Base-by-base conservation (phyloP, 1,140 invertebrate genomes). In the Battus philenor region DNA sequence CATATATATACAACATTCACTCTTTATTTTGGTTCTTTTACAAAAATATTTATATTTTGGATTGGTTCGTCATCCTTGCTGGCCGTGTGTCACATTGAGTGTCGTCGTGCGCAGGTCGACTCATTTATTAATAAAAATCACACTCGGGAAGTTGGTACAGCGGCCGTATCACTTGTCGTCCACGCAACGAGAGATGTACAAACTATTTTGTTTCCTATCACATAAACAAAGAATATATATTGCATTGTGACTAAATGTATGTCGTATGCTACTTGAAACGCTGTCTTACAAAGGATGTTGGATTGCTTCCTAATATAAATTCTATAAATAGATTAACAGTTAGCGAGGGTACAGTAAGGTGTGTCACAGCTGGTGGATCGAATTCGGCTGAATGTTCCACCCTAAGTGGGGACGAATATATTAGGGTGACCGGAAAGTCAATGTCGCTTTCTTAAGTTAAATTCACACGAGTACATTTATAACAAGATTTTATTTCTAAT, bases 91-190 rank as follows among this genome's bases (percentile, higher is more conserved):
- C 53, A 2, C 30, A 47, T n/a, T 9, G 13, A 45, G 46, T 44
- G 18, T 43, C 33, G 47, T 17, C 59, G 50, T 47, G 63, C 66
- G 59, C 72, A 70, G 60, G 68, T 76, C 75, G 58, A 41, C 68
- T 73, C 70, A 76, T 74, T 79, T 76, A 61, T 60, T 69, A 76
- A 79, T 76, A 76, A 79, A 72, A 75, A 60, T 64, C 61, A 57
- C 54, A 53, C 58, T 56, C 39, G 56, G 64, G 59, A 69, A 63
- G 61, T 54, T 57, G 53, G 53, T 44, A 55, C 38, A 39, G 22
- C 16, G 22, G 6, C 6, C 36, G 12, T 26, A 24, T 26, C 36
- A 39, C 27, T 27, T 39, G 8, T 20, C 12, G 22, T 24, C 10
- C 8, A 7, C 5, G 22, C 6, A 39, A 11, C 36, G 15, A 4